A percentile compares a stretch with the other conserved stretches of the same genome.
Conservation (phyloP, 2,888 invertebrate species). For the Dascillus cervinus region DNA sequence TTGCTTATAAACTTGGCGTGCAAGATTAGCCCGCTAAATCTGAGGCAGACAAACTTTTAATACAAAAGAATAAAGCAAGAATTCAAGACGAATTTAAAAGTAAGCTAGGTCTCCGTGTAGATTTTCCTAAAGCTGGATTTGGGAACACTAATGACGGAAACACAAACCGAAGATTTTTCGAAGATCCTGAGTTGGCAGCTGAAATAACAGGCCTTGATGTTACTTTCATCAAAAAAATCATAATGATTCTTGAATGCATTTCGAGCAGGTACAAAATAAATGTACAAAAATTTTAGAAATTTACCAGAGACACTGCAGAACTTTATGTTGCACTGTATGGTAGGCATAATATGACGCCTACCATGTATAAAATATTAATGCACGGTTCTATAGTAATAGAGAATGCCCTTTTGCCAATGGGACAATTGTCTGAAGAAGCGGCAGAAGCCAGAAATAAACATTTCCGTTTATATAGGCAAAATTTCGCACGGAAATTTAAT, state of each 20-base stretch:
- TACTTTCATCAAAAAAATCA: slow-evolving; percentile 24
- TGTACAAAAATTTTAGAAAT: slow-evolving; percentile 14
- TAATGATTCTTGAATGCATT: slow-evolving; percentile 27
- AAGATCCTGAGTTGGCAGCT: slow-evolving; percentile 16
- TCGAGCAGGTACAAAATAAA: slow-evolving; percentile 15
- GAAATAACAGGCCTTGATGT: slow-evolving; percentile 28
- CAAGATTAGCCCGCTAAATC: slow-evolving; percentile 6
- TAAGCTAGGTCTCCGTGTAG: slow-evolving; percentile 18
- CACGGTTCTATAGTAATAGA: slow-evolving; percentile 21
- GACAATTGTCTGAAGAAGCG: slow-evolving; percentile 12
- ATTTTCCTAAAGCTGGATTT: slow-evolving; percentile 17
- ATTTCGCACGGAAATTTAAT: slow-evolving; percentile 20
- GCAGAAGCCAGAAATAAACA: slow-evolving; percentile 16
- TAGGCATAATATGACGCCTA: slow-evolving; percentile 27
- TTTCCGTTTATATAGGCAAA: slow-evolving; percentile 21
- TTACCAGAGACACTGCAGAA: slow-evolving; percentile 13
- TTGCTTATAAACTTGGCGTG: slow-evolving; percentile 26
- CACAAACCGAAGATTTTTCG: slow-evolving; percentile 18
- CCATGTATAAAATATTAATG: slow-evolving; percentile 24
- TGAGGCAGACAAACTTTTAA: slow-evolving; percentile 6
- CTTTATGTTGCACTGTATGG: slow-evolving; percentile 22
- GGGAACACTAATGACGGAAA: too few relatives aligned
- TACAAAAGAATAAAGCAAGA: slow-evolving; percentile 12
- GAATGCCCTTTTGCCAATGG: slow-evolving; percentile 25
- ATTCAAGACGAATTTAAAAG: slow-evolving; percentile 19